Evolutionary conservation across 2,113 vertebrate genomes (phyloP), one percentile per base, ranked within the genome.

Genomic region (Tichodroma muraria): DNA sequence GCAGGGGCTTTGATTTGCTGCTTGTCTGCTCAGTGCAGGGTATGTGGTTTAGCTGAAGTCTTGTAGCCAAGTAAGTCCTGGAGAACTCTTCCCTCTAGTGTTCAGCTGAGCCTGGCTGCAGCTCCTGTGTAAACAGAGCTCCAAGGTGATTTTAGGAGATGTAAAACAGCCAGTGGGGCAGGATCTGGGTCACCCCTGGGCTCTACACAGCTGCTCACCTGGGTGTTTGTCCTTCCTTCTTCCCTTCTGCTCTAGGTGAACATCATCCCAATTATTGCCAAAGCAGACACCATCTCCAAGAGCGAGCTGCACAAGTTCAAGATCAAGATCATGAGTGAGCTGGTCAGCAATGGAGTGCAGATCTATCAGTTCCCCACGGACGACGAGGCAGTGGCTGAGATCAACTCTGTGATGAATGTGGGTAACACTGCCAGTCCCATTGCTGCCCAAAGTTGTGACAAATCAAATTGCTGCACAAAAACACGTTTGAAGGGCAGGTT

Each of bases 301-400:
- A 99, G 99, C 1, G 99, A 99, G 93, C 95, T 99, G 56, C 99
- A 99, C 96, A 99, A 99, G 96, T 99, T 99, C 97, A 99, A 99
- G 97, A 99, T 99, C 65, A 99, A 99, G 97, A 99, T 99, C 45
- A 99, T 99, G 99, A 99, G 99, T 0, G 99, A 99, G 97, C 97
- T 99, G 97, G 99, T 99, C 93, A 99, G 99, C 98, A 99, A 99
- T 2, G 99, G 99, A 0, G 99, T 99, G 79, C 99, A 99, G 97
- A 99, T 99, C 96, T 99, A 99, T 91, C 99, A 99, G 98, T 99
- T 99, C 95, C 99, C 99, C 60, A 99, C 99, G 0, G 99, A 99
- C 1, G 99, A 99, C 0, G 99, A 99, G 70, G 97, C 99, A 0
- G 99, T 99, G 2, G 98, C 99, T 0, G 99, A 99, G 98, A 99